These are phyloP conservation scores for Indicator maculatus DNA, from an alignment of 2,113 vertebrate species.

Conservation along the genomic window DNA sequence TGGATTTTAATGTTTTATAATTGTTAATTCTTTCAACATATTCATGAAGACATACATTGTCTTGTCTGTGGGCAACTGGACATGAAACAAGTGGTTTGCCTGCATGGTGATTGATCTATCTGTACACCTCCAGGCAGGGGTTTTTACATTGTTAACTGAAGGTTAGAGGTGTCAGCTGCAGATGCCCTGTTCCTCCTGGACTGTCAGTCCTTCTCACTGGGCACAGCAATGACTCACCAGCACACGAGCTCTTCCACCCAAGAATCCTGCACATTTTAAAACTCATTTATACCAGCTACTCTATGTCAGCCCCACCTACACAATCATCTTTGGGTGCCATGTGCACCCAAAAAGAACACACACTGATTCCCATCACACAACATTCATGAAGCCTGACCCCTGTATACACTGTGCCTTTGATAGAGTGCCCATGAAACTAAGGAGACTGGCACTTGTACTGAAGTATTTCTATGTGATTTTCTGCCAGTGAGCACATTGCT, in stretches of 20 bases:
- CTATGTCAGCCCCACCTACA: not conserved
- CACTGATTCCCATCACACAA: not conserved
- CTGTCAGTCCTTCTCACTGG: not conserved
- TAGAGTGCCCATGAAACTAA: not conserved
- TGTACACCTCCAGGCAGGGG: not conserved
- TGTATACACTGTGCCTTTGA: not conserved
- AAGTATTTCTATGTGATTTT: not conserved
- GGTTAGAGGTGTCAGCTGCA: not conserved
- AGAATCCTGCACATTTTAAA: not conserved
- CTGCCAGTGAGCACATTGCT: not conserved
- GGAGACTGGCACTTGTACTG: not conserved
- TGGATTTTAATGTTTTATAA: not conserved
- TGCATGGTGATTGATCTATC: not conserved
- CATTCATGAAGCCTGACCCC: not conserved
- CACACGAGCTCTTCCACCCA: not conserved
- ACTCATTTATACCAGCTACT: not conserved
- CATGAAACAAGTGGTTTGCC: not conserved
- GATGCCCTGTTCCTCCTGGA: not conserved
- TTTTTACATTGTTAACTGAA: not conserved
- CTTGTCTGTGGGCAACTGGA: not conserved
- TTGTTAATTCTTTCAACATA: not conserved
- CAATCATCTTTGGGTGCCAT: not conserved
- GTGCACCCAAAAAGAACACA: not conserved
- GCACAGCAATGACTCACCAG: not conserved
- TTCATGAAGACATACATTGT: not conserved